Percentiles rank a stretch among this genome's conserved stretches.
Conservation (phyloP, 2,113 vertebrate genomes). For the Otocyon megalotis region DNA sequence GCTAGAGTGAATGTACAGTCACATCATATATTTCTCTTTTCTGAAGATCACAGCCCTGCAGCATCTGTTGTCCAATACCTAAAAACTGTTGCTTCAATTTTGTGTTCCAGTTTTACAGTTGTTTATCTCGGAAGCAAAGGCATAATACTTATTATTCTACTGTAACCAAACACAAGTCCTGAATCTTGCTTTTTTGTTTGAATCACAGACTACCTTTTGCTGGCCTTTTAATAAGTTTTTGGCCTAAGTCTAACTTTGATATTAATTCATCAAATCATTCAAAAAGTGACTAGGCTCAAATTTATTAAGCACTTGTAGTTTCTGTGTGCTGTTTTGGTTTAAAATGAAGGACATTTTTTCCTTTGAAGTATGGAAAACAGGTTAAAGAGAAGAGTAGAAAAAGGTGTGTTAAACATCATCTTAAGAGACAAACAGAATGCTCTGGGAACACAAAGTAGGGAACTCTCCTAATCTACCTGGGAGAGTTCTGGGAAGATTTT, state of each 20-base stretch:
- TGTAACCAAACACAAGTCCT: neutral
- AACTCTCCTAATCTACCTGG: neutral
- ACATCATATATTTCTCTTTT: neutral
- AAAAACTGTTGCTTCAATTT: neutral
- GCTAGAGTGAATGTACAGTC: neutral
- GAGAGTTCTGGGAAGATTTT: neutral
- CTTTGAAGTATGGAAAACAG: neutral
- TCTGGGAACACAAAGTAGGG: neutral
- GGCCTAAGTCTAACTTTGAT: neutral
- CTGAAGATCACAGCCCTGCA: neutral
- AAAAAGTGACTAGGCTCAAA: neutral
- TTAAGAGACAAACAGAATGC: neutral
- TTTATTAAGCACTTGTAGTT: neutral
- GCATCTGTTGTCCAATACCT: neutral
- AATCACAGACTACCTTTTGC: neutral
- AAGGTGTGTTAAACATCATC: neutral
- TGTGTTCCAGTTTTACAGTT: neutral
- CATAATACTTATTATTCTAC: neutral
- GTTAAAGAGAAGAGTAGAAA: constrained; percentile 11
- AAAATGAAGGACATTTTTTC: neutral
- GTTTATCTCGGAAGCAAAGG: neutral
- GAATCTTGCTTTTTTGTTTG: neutral
- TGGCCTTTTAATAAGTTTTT: neutral
- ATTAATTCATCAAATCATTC: constrained; percentile 5
- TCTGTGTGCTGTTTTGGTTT: neutral